These are phyloP conservation scores for Elaphurus davidianus DNA, from an alignment of 2,113 vertebrate genomes.

Conservation along the genomic window DNA sequence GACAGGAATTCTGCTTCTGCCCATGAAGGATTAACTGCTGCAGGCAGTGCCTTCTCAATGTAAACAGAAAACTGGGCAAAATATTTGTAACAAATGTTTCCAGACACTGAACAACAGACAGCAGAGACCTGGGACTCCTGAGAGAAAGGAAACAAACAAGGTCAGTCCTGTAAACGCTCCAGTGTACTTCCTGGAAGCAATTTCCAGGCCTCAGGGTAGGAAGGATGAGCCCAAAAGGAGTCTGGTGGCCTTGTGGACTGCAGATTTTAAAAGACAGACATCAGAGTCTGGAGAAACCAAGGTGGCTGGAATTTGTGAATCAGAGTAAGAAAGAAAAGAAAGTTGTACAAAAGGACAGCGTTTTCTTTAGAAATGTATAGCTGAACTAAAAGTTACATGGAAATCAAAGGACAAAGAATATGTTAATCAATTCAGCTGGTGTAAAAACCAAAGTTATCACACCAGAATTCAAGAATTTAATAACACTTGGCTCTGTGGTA, in stretches of 20 bases:
- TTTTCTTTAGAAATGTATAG: neutral
- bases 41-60: neutral
- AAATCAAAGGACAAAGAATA: neutral
- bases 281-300: neutral
- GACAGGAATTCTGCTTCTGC: neutral
- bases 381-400: neutral
- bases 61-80: slow-evolving; percentile 4
- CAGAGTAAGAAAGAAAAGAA: neutral
- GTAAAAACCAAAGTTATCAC: neutral
- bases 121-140: neutral
- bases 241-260: neutral
- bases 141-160: neutral
- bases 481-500: neutral
- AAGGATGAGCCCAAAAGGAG: neutral
- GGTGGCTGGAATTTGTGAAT: neutral
- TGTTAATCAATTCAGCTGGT: neutral
- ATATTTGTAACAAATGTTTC: slow-evolving; percentile 10
- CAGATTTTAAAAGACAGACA: neutral
- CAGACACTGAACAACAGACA: neutral
- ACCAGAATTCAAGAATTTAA: neutral
- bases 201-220: slow-evolving; percentile 2
- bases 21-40: neutral
- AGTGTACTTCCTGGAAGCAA: neutral
- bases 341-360: neutral
- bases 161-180: neutral